These are phyloP conservation scores for Muscicapa adusta DNA, from an alignment of 2,113 vertebrate genomes.

Conservation along the genomic window DNA sequence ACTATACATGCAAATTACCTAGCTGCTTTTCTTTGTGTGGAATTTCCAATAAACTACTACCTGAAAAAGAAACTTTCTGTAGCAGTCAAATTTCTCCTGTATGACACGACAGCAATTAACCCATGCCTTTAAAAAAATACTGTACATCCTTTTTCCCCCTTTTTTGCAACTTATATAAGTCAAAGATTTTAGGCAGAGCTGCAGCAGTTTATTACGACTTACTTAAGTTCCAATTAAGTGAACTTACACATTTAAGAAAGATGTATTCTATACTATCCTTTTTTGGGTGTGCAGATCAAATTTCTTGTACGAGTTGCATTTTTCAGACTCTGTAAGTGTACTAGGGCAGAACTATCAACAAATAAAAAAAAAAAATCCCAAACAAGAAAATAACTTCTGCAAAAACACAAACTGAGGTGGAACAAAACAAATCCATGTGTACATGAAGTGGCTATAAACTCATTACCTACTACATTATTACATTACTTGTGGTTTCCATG, in stretches of 20 bases:
- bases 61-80: conserved; percentile 34
- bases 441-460: background rate
- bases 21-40: conserved; percentile 14
- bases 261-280: background rate
- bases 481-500: background rate
- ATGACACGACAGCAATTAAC: background rate
- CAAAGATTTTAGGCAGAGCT: background rate
- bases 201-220: background rate
- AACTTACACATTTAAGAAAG: background rate
- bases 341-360: background rate
- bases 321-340: background rate
- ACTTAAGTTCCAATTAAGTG: background rate
- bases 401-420: background rate
- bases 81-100: background rate
- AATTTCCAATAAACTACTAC: conserved; percentile 19
- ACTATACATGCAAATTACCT: conserved; percentile 49
- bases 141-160: rapidly evolving
- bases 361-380: background rate
- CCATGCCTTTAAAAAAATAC: background rate
- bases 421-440: background rate
- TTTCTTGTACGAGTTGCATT: background rate
- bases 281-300: background rate
- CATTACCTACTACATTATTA: background rate
- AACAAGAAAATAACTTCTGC: background rate
- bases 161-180: background rate